A percentile compares a stretch with the other conserved stretches of the same genome.
phyloP scores from a whole-genome alignment of 2,888 invertebrate genomes.

The Eupeodes latifasciatus region DNA sequence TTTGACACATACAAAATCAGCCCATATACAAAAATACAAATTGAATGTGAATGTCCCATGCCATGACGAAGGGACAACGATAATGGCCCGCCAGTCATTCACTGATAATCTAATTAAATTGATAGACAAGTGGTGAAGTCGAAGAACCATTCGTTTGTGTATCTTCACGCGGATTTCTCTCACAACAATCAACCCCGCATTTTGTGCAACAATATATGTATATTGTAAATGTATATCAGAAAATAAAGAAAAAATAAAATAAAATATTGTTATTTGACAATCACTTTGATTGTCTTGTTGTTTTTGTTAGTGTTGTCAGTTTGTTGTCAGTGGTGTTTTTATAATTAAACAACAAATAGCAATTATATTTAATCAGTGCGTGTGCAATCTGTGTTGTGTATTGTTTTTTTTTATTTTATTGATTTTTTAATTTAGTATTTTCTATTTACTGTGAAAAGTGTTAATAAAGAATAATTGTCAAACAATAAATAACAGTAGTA shows the following conservation, averaged over 20 bases:
- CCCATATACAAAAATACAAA: not conserved
- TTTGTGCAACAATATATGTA: slow-evolving; percentile 65
- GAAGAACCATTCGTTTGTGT: slow-evolving; percentile 48
- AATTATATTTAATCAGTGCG: slow-evolving; percentile 64
- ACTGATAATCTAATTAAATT: slow-evolving; percentile 76
- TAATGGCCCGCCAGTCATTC: slow-evolving; percentile 66
- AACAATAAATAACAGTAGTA: slow-evolving; percentile 28
- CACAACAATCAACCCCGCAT: slow-evolving; percentile 69
- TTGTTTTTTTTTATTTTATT: not conserved
- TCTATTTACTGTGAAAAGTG: slow-evolving; percentile 17
- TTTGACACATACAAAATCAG: slow-evolving; percentile 48
- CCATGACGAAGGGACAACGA: slow-evolving; percentile 36
- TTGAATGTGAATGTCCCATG: slow-evolving; percentile 48
- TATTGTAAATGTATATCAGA: slow-evolving; percentile 23
- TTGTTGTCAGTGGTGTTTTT: slow-evolving; percentile 39
- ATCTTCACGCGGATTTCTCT: slow-evolving; percentile 61
- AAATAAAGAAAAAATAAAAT: slow-evolving; percentile 50
- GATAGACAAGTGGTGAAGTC: slow-evolving; percentile 69
- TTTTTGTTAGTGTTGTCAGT: slow-evolving; percentile 35
- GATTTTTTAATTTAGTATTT: slow-evolving; percentile 21
- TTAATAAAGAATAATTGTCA: slow-evolving; percentile 13
- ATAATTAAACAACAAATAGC: slow-evolving; percentile 59
- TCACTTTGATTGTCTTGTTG: slow-evolving; percentile 68
- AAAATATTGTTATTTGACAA: slow-evolving; percentile 65
- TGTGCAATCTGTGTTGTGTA: slow-evolving; percentile 20